These are phyloP conservation scores for Ctena decussata DNA, from an alignment of 2,888 invertebrate genomes.

Conservation along the genomic window DNA sequence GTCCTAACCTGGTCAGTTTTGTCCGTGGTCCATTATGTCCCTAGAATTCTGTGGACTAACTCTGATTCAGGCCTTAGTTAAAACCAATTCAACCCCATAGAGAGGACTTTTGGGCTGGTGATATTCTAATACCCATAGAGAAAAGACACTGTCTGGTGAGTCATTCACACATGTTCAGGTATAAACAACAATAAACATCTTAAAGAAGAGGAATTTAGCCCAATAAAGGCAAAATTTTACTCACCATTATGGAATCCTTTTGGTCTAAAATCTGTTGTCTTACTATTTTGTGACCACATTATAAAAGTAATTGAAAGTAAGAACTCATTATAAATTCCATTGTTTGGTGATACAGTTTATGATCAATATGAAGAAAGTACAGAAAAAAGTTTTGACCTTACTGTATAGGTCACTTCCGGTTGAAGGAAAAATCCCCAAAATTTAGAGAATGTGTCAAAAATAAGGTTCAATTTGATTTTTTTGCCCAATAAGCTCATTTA, in stretches of 20 bases:
- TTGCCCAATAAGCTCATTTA: too few relatives aligned
- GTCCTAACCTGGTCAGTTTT: too few relatives aligned
- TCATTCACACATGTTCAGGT: slow-evolving; percentile 13
- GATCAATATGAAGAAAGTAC: neutral
- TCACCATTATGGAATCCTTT: neutral
- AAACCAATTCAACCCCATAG: too few relatives aligned
- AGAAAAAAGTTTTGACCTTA: neutral
- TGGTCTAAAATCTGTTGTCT: neutral
- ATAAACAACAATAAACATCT: neutral
- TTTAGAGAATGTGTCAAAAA: slow-evolving; percentile 1
- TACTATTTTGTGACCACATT: slow-evolving; percentile 2
- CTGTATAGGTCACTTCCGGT: slow-evolving; percentile 37
- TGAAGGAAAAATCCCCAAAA: neutral
- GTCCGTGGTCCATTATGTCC: too few relatives aligned
- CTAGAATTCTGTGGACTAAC: too few relatives aligned
- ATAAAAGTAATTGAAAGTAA: neutral
- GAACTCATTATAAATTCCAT: neutral
- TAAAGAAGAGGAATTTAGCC: neutral
- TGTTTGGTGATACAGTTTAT: neutral
- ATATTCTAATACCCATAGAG: too few relatives aligned
- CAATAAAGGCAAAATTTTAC: neutral
- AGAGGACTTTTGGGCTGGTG: too few relatives aligned
- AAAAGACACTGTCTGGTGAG: too few relatives aligned
- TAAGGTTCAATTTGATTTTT: too few relatives aligned
- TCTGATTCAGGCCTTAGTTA: too few relatives aligned